Evolutionary conservation across 2,797 vertebrate species (phyloP), one percentile per base, ranked within the genome.

Genomic region (Glyptemys insculpta): DNA sequence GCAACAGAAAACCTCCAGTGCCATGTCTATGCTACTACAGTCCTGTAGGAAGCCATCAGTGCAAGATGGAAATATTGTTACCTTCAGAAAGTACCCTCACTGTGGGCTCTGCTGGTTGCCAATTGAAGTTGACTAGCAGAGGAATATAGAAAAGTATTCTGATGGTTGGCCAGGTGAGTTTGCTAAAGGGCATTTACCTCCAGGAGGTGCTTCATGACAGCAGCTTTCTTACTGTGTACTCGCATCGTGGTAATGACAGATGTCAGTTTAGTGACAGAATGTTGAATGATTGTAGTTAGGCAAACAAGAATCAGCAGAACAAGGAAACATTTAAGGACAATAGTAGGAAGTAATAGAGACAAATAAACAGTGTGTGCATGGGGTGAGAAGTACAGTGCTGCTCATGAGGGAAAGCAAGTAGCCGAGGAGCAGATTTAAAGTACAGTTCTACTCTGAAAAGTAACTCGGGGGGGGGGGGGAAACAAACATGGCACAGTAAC

Each of bases 401-500:
- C 34, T 90, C 49, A 7, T 65, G 56, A 74, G 52, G 31, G 15
- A 47, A 7, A 10, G 5, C 4, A 14, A 79, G 1, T 81, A 5
- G 82, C 8, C 23, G 34, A 78, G 79, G 57, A 86, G 57, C 7
- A 83, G 23, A 49, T 78, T 65, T 79, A 81, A 79, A 2, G 29
- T 59, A 44, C 41, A 59, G 6, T 54, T 50, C 47, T 84, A n/a
- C 14, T 83, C 27, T 44, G 14, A 37, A 86, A 87, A 54, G 2
- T 31, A 19, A 34, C 27, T 12, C 27, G 6, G 27, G 29, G 18
- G 34, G n/a, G 34, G 27, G 27, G 18, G n/a, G n/a, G n/a, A n/a
- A 91, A 8, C 2, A 79, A 84, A 16, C 0, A 0, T 54, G 5
- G 4, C 4, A 52, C 50, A 87, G 41, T 25, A 23, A 5, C 57